These are phyloP conservation scores for Sapayoa aenigma DNA, from an alignment of 2,113 vertebrate genomes.

Conservation along the genomic window DNA sequence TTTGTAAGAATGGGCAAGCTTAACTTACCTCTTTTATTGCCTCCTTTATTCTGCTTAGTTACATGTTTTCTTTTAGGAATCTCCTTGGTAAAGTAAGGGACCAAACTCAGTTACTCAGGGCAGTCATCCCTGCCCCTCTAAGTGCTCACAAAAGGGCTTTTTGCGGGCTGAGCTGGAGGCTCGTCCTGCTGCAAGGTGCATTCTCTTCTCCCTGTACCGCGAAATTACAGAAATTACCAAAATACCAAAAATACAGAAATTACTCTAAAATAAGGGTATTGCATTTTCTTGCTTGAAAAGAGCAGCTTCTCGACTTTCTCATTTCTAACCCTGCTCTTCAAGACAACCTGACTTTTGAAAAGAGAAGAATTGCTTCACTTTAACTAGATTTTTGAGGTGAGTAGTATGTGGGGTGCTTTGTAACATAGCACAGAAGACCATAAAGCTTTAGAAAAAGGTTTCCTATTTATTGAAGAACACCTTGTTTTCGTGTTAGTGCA, in stretches of 20 bases:
- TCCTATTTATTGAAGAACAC: constrained; percentile 42
- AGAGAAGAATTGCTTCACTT: not conserved
- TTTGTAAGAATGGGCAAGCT: not conserved
- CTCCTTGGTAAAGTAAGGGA: not conserved
- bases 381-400: not conserved
- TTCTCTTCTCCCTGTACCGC: not conserved
- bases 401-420: not conserved
- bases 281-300: not conserved
- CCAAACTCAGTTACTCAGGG: not conserved
- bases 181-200: fast-evolving
- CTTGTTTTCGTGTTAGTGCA: constrained; percentile 31
- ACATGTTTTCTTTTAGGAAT: not conserved
- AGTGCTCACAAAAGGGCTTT: not conserved
- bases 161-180: not conserved
- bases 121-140: not conserved
- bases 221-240: not conserved
- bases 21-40: not conserved
- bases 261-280: not conserved
- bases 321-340: not conserved
- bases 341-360: not conserved
- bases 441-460: constrained; percentile 39
- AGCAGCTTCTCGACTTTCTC: not conserved
- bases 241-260: not conserved
- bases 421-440: not conserved
- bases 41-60: not conserved